Conservation (phyloP, 2,113 vertebrate genomes). For the Tichodroma muraria region DNA sequence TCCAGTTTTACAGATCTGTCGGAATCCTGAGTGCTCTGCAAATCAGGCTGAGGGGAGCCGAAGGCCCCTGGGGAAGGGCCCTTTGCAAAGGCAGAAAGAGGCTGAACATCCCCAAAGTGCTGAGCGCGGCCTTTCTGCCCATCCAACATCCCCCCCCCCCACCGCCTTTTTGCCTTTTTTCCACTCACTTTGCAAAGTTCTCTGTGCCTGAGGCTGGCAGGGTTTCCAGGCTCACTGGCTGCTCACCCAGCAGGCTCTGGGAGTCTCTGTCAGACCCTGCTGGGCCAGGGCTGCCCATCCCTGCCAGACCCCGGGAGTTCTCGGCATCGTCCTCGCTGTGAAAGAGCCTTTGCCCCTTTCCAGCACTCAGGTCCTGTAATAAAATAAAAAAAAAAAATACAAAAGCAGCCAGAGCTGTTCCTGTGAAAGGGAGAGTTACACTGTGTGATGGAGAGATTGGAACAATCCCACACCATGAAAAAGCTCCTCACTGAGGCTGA, state of each 20-base stretch:
- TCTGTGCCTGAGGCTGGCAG: not conserved
- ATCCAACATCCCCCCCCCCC: rapidly evolving
- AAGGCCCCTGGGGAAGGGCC: not conserved
- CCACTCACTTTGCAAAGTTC: not conserved
- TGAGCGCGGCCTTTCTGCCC: not conserved
- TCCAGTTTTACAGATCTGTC: not conserved
- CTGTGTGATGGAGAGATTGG: not conserved
- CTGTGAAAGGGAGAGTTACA: not conserved
- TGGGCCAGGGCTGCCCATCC: too few species aligned
- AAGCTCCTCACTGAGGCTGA: rapidly evolving
- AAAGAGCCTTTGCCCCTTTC: not conserved
- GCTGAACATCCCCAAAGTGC: not conserved
- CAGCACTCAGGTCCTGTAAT: not conserved
- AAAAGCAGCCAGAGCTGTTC: not conserved
- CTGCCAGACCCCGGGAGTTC: rapidly evolving
- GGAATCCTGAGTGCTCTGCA: not conserved
- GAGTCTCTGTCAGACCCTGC: not conserved
- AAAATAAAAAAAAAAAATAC: not conserved
- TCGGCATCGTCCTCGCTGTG: not conserved
- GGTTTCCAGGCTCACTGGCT: rapidly evolving
- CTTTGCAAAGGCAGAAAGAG: not conserved
- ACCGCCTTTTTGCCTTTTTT: not conserved
- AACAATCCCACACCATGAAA: rapidly evolving
- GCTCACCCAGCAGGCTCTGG: not conserved
- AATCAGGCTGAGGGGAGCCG: not conserved